These are phyloP conservation scores for Plectus sambesii DNA, from an alignment of 1,140 invertebrate species.

Conservation along the genomic window DNA sequence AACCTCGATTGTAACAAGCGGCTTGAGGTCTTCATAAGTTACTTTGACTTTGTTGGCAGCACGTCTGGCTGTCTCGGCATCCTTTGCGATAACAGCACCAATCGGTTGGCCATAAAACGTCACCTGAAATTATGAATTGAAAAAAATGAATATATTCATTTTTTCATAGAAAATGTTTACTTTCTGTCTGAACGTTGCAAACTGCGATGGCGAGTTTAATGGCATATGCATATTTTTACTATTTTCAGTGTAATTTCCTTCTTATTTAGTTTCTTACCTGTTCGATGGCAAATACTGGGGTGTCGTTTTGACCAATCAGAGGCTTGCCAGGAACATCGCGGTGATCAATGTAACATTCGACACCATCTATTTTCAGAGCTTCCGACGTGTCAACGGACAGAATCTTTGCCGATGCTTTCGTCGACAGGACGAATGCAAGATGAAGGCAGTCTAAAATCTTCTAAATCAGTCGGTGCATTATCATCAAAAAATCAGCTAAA, in stretches of 20 bases:
- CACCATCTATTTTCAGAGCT: slow-evolving; percentile 53
- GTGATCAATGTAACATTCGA: slow-evolving; percentile 59
- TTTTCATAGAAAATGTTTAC: slow-evolving; percentile 10
- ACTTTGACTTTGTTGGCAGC: slow-evolving; percentile 63
- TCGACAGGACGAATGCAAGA: slow-evolving; percentile 53
- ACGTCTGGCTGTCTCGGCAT: slow-evolving; percentile 61
- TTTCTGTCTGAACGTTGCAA: too few species aligned
- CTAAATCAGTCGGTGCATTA: slow-evolving; percentile 57
- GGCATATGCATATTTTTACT: too few species aligned
- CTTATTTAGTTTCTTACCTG: slow-evolving; percentile 45
- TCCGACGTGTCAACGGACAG: slow-evolving; percentile 40
- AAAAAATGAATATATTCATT: slow-evolving; percentile 10
- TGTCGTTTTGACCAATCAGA: slow-evolving; percentile 58
- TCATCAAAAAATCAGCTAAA: slow-evolving; percentile 63
- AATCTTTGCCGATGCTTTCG: slow-evolving; percentile 55
- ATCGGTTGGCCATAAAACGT: slow-evolving; percentile 65
- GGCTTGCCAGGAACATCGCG: slow-evolving; percentile 62
- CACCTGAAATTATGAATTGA: slow-evolving; percentile 50
- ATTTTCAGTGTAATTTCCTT: slow-evolving; percentile 8
- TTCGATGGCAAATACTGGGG: slow-evolving; percentile 61
- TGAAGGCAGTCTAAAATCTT: slow-evolving; percentile 65
- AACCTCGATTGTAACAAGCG: slow-evolving; percentile 68
- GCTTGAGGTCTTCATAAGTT: slow-evolving; percentile 62
- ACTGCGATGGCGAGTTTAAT: too few species aligned
- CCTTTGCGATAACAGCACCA: slow-evolving; percentile 62